phyloP scores from a whole-genome alignment of 2,113 vertebrate species.

The Cricetomys ansorgei region DNA sequence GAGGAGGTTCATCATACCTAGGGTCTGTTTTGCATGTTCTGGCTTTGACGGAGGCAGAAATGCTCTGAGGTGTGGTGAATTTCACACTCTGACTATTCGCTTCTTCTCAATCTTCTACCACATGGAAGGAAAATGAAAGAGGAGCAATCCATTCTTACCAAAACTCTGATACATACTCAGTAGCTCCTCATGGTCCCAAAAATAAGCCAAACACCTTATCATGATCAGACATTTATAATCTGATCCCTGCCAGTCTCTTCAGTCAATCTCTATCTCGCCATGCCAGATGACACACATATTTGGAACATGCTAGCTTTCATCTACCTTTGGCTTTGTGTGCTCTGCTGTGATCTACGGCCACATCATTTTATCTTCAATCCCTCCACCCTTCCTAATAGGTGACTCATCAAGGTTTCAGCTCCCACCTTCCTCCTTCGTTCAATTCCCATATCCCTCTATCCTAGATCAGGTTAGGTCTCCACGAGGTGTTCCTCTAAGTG shows the following conservation, averaged over 20 bases:
- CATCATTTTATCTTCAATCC: not conserved
- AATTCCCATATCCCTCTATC: not conserved
- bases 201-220: not conserved
- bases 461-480: not conserved
- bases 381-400: not conserved
- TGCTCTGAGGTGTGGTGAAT: not conserved
- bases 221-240: not conserved
- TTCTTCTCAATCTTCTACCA: not conserved
- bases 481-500: not conserved
- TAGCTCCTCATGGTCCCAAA: not conserved
- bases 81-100: not conserved
- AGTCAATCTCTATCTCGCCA: no score
- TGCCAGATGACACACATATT: not conserved
- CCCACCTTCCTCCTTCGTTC: not conserved
- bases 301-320: not conserved
- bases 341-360: not conserved
- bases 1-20: not conserved
- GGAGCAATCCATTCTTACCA: not conserved
- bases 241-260: not conserved
- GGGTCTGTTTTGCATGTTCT: not conserved
- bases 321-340: not conserved
- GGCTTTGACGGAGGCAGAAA: constrained; percentile 1
- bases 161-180: not conserved
- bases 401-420: not conserved
- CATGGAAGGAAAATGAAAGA: not conserved